Conservation (phyloP, 2,113 vertebrate species). For the Acanthisitta chloris region DNA sequence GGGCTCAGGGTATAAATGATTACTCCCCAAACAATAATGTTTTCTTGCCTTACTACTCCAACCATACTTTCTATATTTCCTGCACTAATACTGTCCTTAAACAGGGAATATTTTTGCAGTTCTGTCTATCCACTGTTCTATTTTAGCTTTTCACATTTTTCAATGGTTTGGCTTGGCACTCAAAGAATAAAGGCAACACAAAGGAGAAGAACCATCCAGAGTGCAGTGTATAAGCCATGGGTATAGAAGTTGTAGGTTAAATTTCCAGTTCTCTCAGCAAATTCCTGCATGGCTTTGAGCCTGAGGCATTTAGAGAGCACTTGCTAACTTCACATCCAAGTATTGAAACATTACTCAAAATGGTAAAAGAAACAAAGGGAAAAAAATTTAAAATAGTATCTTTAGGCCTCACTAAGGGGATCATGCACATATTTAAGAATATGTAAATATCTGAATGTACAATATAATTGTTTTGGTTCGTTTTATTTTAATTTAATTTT, state of each 20-base stretch:
- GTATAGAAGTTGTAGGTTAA: neutral
- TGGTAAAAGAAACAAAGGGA: neutral
- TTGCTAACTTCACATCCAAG: neutral
- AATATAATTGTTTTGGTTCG: neutral
- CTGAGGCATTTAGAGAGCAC: neutral
- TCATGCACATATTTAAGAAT: accelerated
- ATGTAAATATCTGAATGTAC: neutral
- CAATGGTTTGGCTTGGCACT: neutral
- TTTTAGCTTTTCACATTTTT: neutral
- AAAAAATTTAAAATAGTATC: neutral
- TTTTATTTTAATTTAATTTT: neutral
- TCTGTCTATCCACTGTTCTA: neutral
- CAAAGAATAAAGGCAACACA: neutral
- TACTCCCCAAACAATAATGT: neutral
- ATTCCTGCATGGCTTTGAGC: neutral
- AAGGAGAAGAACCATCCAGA: neutral
- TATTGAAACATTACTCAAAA: neutral
- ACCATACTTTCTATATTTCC: neutral
- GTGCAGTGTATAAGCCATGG: neutral
- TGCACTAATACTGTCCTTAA: neutral
- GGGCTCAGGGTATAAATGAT: neutral
- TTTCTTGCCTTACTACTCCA: neutral
- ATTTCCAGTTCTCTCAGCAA: neutral
- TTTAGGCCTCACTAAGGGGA: neutral
- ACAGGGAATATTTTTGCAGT: neutral